Evolutionary conservation across 2,113 vertebrate species (phyloP).

Genomic region (Chelonoidis abingdonii): DNA sequence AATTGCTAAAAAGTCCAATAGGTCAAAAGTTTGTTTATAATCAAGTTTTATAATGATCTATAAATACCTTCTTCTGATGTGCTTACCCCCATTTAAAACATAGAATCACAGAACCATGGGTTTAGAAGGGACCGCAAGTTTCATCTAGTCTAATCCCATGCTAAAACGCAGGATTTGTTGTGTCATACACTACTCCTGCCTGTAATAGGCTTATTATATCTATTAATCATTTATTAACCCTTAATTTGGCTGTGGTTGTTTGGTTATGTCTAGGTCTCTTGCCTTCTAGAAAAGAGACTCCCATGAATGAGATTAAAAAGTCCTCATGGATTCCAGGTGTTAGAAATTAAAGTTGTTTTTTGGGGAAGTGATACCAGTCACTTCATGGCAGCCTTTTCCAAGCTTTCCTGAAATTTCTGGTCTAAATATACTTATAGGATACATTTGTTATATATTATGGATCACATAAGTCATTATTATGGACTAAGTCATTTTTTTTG

Average conservation of each 20-base stretch:
- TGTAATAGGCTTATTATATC: not conserved
- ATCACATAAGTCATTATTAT: not conserved
- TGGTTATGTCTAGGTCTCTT: not conserved
- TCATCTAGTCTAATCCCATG: not conserved
- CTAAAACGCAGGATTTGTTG: not conserved
- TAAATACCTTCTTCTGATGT: constrained; percentile 5
- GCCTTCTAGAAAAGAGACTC: not conserved
- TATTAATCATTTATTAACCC: not conserved
- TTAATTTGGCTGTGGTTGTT: not conserved
- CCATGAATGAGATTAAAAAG: not conserved
- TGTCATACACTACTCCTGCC: not conserved
- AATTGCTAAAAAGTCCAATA: not conserved
- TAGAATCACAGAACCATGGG: not conserved
- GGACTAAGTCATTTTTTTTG: constrained; percentile 42
- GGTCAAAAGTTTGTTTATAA: constrained; percentile 27
- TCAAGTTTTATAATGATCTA: not conserved
- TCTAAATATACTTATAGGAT: not conserved
- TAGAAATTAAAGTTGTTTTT: not conserved
- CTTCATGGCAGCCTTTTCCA: not conserved
- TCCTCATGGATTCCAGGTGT: not conserved
- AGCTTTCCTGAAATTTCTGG: not conserved
- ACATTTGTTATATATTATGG: not conserved
- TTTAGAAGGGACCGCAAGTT: not conserved
- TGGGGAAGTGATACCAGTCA: not conserved
- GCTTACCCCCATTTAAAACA: not conserved